Conservation (phyloP, 1,140 invertebrate species). For the Ceratina japonica region DNA sequence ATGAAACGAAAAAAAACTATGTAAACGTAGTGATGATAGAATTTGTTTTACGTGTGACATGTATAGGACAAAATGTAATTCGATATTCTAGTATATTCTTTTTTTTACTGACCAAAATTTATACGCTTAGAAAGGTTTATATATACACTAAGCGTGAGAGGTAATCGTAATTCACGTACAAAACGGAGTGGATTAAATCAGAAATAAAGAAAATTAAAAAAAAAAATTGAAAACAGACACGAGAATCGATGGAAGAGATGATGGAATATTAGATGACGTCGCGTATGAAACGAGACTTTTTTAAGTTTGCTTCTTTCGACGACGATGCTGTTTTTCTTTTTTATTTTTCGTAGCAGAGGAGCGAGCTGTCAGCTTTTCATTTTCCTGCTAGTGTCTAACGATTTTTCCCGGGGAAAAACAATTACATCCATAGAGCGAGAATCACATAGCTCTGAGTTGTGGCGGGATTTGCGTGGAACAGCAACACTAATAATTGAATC, state of each 20-base stretch:
- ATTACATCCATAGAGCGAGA: not conserved
- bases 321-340: not conserved
- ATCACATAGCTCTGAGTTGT: conserved; percentile 24
- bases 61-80: conserved; percentile 31
- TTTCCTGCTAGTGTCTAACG: not conserved
- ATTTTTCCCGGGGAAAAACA: not conserved
- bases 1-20: conserved; percentile 5
- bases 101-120: conserved; percentile 50
- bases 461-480: conserved; percentile 4
- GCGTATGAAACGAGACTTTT: not conserved
- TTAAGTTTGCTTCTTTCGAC: conserved; percentile 11
- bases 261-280: not conserved
- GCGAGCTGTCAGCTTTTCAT: not conserved
- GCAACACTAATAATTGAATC: not conserved
- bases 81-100: conserved; percentile 35
- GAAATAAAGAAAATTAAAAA: not conserved
- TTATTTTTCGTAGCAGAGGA: not conserved
- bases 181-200: not conserved
- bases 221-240: not conserved
- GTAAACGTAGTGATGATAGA: conserved; percentile 18
- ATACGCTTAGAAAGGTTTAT: conserved; percentile 35
- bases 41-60: conserved; percentile 38
- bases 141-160: conserved; percentile 4
- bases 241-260: not conserved
- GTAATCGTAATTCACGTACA: conserved; percentile 24